A percentile compares a stretch with the other conserved stretches of the same genome.
Conservation (phyloP, 2,797 vertebrate genomes). For the Oryzias dopingdopingensis region DNA sequence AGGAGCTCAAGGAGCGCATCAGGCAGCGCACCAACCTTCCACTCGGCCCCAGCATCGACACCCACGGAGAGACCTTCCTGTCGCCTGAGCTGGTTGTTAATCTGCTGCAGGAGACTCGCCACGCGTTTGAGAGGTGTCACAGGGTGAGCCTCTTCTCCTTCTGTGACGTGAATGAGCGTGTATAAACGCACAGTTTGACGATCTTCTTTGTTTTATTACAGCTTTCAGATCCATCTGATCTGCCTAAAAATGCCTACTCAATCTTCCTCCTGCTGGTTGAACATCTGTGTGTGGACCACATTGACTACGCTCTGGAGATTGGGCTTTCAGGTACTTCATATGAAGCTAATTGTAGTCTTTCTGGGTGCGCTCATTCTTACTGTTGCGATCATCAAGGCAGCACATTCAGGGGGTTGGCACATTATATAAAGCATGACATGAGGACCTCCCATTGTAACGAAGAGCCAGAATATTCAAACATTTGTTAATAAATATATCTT, state of each 20-base stretch:
- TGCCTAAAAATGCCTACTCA: conserved; percentile 96
- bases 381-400: conserved; percentile 4
- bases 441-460: too few relatives aligned
- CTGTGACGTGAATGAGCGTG: not conserved
- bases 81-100: conserved; percentile 98
- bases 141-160: conserved; percentile 74
- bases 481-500: too few relatives aligned
- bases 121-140: conserved; percentile 98
- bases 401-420: not conserved
- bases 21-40: conserved; percentile 93
- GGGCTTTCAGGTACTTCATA: conserved; percentile 87
- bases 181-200: not conserved
- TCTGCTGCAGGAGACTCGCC: conserved; percentile 95
- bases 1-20: conserved; percentile 96
- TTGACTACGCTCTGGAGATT: conserved; percentile 98
- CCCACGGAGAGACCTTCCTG: conserved; percentile 95
- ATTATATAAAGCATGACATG: too few relatives aligned
- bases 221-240: conserved; percentile 97
- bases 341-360: conserved; percentile 10
- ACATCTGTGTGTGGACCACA: conserved; percentile 97
- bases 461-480: too few relatives aligned
- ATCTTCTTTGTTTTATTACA: conserved; percentile 55
- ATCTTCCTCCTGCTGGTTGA: conserved; percentile 97
- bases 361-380: not conserved
- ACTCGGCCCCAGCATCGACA: conserved; percentile 94